Conservation (phyloP, 2,888 invertebrate genomes). For the Lottia scabra region DNA sequence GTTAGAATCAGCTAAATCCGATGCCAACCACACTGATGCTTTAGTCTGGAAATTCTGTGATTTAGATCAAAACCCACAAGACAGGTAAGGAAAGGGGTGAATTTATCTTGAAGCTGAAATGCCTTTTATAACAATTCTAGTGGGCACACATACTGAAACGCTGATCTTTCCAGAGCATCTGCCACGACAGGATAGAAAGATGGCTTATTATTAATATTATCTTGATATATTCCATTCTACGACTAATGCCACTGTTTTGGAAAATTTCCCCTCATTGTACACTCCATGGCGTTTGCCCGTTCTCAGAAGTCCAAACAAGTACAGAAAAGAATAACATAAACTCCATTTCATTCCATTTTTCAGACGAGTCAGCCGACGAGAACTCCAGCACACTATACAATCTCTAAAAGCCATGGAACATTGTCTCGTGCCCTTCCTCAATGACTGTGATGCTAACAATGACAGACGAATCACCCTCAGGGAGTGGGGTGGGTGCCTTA, state of each 20-base stretch:
- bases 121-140: too few species aligned
- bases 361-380: constrained; percentile 88
- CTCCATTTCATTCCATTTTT: constrained; percentile 33
- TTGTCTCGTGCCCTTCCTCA: constrained; percentile 96
- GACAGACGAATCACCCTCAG: constrained; percentile 90
- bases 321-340: too few species aligned
- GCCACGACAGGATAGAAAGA: too few species aligned
- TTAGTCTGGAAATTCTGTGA: constrained; percentile 98
- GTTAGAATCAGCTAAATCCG: constrained; percentile 40
- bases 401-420: constrained; percentile 96
- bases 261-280: too few species aligned
- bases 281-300: too few species aligned
- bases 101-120: too few species aligned
- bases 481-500: constrained; percentile 83
- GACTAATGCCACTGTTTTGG: too few species aligned
- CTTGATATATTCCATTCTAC: too few species aligned
- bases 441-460: constrained; percentile 87
- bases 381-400: constrained; percentile 94
- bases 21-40: constrained; percentile 72
- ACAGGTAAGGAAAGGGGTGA: constrained; percentile 52
- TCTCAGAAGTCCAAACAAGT: too few species aligned
- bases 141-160: too few species aligned
- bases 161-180: too few species aligned
- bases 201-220: too few species aligned
- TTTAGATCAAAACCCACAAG: constrained; percentile 75